Evolutionary conservation across 2,113 vertebrate species (phyloP).

Genomic region (Geococcyx californianus): DNA sequence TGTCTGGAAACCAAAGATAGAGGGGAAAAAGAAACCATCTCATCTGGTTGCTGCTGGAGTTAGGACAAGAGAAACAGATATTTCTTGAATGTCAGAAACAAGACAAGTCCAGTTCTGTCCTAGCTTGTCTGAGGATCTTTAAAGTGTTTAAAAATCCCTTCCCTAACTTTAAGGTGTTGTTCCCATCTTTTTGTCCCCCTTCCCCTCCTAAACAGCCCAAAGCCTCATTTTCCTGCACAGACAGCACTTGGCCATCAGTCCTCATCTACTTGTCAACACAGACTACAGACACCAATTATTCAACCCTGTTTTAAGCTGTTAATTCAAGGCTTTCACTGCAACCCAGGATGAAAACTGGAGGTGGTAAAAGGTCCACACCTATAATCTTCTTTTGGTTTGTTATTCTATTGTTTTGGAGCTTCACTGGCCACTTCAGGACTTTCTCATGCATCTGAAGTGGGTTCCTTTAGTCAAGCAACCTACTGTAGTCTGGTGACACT

Average conservation of each 20-base stretch:
- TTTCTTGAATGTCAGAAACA: not conserved
- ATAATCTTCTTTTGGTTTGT: not conserved
- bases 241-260: not conserved
- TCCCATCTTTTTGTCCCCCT: not conserved
- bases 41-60: not conserved
- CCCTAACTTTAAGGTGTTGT: not conserved
- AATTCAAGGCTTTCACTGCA: not conserved
- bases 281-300: not conserved
- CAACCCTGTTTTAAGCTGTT: not conserved
- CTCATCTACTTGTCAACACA: not conserved
- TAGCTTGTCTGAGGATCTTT: not conserved
- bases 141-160: not conserved
- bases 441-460: not conserved
- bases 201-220: not conserved
- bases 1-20: not conserved
- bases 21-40: not conserved
- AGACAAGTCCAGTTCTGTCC: not conserved
- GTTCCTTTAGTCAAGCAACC: not conserved
- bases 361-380: not conserved
- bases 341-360: not conserved
- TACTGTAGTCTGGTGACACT: not conserved
- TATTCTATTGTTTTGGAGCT: not conserved
- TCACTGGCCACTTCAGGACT: not conserved
- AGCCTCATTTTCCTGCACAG: not conserved
- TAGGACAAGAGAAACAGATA: not conserved